Evolutionary conservation across 2,797 vertebrate genomes (phyloP).

Genomic region (Peromyscus eremicus): DNA sequence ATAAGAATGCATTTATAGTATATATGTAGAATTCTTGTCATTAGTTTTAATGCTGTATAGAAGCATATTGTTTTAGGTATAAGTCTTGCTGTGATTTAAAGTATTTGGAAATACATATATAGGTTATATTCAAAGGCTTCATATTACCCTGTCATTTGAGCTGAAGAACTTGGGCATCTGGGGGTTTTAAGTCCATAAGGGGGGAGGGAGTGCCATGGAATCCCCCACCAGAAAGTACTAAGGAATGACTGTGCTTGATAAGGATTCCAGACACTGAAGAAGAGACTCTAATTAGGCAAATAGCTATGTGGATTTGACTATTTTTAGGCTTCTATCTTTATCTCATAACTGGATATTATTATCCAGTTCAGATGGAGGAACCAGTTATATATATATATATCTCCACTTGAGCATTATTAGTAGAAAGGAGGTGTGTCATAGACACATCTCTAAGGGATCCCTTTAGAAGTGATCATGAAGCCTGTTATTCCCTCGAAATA

Average conservation of each 20-base stretch:
- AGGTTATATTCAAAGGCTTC: background rate
- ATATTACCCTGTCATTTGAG: background rate
- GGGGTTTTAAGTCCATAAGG: background rate
- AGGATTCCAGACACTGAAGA: background rate
- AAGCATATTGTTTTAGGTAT: background rate
- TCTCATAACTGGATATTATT: background rate
- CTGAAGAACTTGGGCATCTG: background rate
- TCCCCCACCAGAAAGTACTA: background rate
- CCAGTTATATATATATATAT: background rate
- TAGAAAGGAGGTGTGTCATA: background rate
- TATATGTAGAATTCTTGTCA: background rate
- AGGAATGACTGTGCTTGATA: background rate
- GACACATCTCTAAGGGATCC: background rate
- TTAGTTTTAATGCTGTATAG: background rate
- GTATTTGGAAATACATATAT: background rate
- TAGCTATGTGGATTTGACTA: background rate
- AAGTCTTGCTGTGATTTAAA: background rate
- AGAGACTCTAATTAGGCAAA: background rate
- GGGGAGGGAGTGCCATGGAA: background rate
- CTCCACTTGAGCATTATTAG: background rate
- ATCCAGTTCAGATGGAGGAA: background rate
- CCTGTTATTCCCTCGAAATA: background rate
- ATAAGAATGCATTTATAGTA: background rate
- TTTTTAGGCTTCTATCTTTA: background rate
- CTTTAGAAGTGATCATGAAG: background rate